phyloP scores from a whole-genome alignment of 2,797 vertebrate genomes.

The Schizopygopsis malacanthus region DNA sequence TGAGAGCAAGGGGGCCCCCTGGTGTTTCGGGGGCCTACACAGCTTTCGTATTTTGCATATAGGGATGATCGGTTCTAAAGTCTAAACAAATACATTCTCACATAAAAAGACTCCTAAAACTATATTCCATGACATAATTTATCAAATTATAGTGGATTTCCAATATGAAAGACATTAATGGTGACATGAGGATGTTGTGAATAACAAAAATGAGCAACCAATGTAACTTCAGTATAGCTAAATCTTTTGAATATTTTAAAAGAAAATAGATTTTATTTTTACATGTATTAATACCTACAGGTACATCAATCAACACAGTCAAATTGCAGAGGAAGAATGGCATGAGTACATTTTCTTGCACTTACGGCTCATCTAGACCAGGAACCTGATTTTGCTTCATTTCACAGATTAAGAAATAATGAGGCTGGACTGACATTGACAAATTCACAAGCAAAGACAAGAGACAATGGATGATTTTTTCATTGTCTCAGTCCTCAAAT shows the following conservation, averaged over 20 bases:
- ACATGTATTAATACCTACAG: not conserved
- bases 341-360: slow-evolving; percentile 24
- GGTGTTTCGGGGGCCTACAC: no score
- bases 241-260: not conserved
- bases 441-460: slow-evolving; percentile 52
- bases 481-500: slow-evolving; percentile 19
- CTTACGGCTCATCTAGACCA: not conserved
- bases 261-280: not conserved
- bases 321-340: slow-evolving; percentile 6
- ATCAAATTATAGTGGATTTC: no score
- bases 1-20: no score
- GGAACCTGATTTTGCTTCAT: not conserved
- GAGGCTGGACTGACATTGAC: slow-evolving; percentile 51
- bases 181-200: not conserved
- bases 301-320: not conserved
- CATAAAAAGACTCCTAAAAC: no score
- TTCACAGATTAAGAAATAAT: slow-evolving; percentile 52
- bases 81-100: no score
- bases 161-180: not conserved
- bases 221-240: not conserved
- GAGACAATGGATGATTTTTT: slow-evolving; percentile 58
- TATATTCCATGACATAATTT: no score
- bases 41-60: no score
- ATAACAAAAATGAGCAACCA: not conserved
- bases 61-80: no score